These are phyloP conservation scores for Acronicta alni DNA, from an alignment of 2,888 invertebrate species.

Conservation along the genomic window DNA sequence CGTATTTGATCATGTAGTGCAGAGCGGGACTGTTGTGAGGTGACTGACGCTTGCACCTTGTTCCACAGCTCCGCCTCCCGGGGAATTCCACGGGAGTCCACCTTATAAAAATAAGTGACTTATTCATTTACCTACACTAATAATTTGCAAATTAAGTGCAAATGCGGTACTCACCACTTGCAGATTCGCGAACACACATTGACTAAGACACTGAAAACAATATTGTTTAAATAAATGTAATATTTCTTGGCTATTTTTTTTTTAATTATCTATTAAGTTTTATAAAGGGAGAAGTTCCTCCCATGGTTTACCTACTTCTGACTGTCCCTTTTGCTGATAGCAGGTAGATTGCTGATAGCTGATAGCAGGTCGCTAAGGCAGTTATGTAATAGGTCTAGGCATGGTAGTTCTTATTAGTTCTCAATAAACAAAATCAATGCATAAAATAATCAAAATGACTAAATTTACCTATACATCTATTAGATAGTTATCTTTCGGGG, in stretches of 20 bases:
- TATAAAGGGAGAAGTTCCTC: too few species aligned
- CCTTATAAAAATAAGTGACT: slow-evolving; percentile 62
- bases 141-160: neutral
- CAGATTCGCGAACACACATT: slow-evolving; percentile 86
- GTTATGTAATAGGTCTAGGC: too few species aligned
- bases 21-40: slow-evolving; percentile 81
- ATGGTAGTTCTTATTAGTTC: too few species aligned
- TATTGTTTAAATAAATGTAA: neutral
- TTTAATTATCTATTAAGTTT: neutral
- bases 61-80: slow-evolving; percentile 82
- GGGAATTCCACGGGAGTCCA: slow-evolving; percentile 82
- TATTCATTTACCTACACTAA: neutral
- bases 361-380: too few species aligned
- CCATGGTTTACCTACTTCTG: too few species aligned
- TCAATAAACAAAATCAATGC: too few species aligned
- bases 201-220: slow-evolving; percentile 84
- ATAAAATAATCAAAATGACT: too few species aligned
- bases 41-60: slow-evolving; percentile 76
- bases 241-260: neutral
- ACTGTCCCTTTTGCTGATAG: too few species aligned
- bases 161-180: slow-evolving; percentile 78
- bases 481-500: too few species aligned
- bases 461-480: too few species aligned
- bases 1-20: slow-evolving; percentile 78
- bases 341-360: too few species aligned